A percentile compares a stretch with the other conserved stretches of the same genome.
phyloP scores from a whole-genome alignment of 2,888 invertebrate species.

The Stramonita haemastoma region DNA sequence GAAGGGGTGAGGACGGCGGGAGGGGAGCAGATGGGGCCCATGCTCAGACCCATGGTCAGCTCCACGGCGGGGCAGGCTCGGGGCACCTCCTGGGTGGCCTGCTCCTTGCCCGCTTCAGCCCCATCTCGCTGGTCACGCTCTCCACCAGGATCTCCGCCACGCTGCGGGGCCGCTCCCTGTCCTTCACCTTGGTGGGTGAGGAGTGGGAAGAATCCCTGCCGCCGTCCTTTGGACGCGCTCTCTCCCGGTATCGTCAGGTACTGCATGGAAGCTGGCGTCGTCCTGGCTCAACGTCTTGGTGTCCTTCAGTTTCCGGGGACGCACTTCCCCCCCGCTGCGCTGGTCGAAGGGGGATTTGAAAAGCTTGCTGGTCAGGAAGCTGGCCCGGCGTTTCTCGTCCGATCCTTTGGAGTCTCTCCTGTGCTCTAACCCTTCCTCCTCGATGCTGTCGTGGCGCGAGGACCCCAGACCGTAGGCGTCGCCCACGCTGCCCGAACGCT shows the following conservation, averaged over 20 bases:
- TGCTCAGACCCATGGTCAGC: constrained; percentile 24
- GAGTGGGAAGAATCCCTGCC: constrained; percentile 15
- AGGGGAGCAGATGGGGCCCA: constrained; percentile 10
- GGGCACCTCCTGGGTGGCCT: background rate
- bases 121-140: constrained; percentile 41
- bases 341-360: constrained; percentile 49
- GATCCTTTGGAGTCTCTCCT: background rate
- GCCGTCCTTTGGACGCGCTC: constrained; percentile 33
- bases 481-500: constrained; percentile 71
- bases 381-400: constrained; percentile 50
- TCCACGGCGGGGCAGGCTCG: background rate
- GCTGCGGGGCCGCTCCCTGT: constrained; percentile 31
- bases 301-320: constrained; percentile 28
- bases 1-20: constrained; percentile 4
- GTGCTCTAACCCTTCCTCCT: constrained; percentile 43
- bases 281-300: constrained; percentile 38
- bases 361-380: constrained; percentile 49
- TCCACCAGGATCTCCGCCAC: constrained; percentile 42
- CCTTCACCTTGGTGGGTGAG: constrained; percentile 11
- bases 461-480: constrained; percentile 49
- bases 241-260: constrained; percentile 40
- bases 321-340: constrained; percentile 37
- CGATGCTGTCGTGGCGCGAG: constrained; percentile 46
- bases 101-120: constrained; percentile 27
- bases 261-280: constrained; percentile 36